Percentiles rank a stretch among this genome's conserved stretches.
These are phyloP conservation scores for Meriones unguiculatus DNA, from an alignment of 2,113 vertebrate species.

Conservation along the genomic window DNA sequence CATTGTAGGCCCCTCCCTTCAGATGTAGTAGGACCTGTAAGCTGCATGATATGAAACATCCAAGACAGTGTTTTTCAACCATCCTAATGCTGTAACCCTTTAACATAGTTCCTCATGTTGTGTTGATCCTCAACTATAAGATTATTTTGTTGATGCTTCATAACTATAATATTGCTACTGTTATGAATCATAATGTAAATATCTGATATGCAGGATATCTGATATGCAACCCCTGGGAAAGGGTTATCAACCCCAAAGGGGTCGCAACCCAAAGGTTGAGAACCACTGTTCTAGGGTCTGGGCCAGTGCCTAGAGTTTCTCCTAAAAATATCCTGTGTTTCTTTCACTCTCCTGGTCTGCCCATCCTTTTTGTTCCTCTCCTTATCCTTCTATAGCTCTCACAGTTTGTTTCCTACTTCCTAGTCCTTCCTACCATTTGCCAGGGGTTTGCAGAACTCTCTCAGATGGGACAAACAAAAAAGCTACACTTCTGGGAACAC, in stretches of 20 bases:
- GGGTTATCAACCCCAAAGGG: background rate
- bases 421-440: background rate
- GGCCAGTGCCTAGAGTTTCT: background rate
- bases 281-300: background rate
- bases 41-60: background rate
- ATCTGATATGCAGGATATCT: background rate
- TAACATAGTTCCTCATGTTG: too few species aligned
- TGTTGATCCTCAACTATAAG: background rate
- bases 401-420: background rate
- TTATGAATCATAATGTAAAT: background rate
- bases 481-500: background rate
- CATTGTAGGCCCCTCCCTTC: background rate
- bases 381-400: background rate
- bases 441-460: background rate
- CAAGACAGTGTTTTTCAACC: background rate
- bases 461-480: background rate
- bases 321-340: background rate
- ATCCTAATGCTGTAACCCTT: background rate
- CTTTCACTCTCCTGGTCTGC: background rate
- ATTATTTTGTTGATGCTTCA: background rate
- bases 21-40: background rate
- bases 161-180: background rate
- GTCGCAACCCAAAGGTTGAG: background rate
- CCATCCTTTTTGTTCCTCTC: background rate
- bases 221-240: background rate